Base-by-base conservation (phyloP, 2,888 invertebrate species). In the Rutpela maculata region DNA sequence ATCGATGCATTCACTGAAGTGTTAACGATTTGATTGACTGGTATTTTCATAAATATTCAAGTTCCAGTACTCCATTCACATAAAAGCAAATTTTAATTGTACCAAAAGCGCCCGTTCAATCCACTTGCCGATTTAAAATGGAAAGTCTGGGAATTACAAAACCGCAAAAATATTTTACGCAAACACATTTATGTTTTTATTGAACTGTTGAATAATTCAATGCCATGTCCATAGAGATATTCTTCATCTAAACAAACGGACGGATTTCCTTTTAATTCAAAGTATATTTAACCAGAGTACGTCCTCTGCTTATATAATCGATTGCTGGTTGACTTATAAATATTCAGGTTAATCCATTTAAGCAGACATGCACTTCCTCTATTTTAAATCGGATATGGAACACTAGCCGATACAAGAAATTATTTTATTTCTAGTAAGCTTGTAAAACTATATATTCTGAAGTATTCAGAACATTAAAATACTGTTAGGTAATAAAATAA, bases 301-400 rank as follows among this genome's bases (percentile, higher is more conserved):
- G 43, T 43, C 35, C 65, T 17, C 3, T 35, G 38, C 12, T 35
- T 18, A 17, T 66, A 10, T 43, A 66, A 43, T 66, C 43, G 65
- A 66, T 38, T 43, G 19, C 19, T 38, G 19, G 65, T 43, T 17
- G 65, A 15, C 43, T 5, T 66, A 9, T 9, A 9, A 66, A 43
- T 66, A 66, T 66, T 66, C 65, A 43, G 65, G 38, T 15, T 66
- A 66, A 66, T 66, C 65, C 65, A 66, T 66, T 66, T 66, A 43
- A 43, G 60, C 26, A 43, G 18, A 12, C 10, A 19, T 19, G 43
- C 17, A 43, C 17, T 35, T 35, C 31, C 31, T 6, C 0, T 35
- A 9, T 35, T 66, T 66, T 18, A 66, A 66, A 66, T 43, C 65
- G 65, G 65, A 66, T 43, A 43, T 17, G 43, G 1, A 18, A 18